phyloP scores from a whole-genome alignment of 2,888 invertebrate genomes.

The Luffia ferchaultella region DNA sequence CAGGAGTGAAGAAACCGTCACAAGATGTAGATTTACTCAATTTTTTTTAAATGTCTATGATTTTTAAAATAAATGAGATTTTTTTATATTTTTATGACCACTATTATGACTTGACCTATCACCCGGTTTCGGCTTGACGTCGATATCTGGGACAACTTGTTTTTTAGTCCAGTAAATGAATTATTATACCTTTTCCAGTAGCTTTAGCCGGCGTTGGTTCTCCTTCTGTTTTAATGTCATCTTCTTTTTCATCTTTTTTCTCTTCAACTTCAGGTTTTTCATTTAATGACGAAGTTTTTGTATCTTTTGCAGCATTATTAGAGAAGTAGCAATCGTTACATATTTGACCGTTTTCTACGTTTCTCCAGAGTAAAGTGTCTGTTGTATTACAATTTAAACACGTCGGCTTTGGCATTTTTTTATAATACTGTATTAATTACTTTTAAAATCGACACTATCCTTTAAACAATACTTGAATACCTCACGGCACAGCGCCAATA shows the following conservation, averaged over 20 bases:
- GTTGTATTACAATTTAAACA: constrained; percentile 75
- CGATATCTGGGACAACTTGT: too few species aligned
- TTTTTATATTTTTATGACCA: too few species aligned
- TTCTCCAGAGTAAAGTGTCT: constrained; percentile 80
- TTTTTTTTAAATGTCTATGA: too few species aligned
- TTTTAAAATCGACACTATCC: too few species aligned
- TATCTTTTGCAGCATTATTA: constrained; percentile 35
- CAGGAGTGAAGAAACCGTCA: too few species aligned
- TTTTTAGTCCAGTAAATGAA: too few species aligned
- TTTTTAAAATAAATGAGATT: too few species aligned
- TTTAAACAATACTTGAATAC: too few species aligned
- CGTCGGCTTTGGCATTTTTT: constrained; percentile 65
- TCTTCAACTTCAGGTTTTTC: constrained; percentile 37
- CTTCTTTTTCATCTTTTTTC: constrained; percentile 37
- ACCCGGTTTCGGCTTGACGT: too few species aligned
- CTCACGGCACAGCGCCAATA: too few species aligned
- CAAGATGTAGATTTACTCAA: too few species aligned
- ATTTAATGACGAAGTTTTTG: constrained; percentile 28
- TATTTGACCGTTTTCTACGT: constrained; percentile 75
- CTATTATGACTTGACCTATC: too few species aligned
- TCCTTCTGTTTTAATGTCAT: constrained; percentile 29
- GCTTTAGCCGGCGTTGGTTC: constrained; percentile 52
- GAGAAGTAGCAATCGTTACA: constrained; percentile 78
- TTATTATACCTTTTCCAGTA: constrained; percentile 49
- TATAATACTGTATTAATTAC: constrained; percentile 32